Percentiles rank a stretch among this genome's conserved stretches.
Evolutionary conservation across 2,113 vertebrate species (phyloP).

Genomic region (Mus musculus): DNA sequence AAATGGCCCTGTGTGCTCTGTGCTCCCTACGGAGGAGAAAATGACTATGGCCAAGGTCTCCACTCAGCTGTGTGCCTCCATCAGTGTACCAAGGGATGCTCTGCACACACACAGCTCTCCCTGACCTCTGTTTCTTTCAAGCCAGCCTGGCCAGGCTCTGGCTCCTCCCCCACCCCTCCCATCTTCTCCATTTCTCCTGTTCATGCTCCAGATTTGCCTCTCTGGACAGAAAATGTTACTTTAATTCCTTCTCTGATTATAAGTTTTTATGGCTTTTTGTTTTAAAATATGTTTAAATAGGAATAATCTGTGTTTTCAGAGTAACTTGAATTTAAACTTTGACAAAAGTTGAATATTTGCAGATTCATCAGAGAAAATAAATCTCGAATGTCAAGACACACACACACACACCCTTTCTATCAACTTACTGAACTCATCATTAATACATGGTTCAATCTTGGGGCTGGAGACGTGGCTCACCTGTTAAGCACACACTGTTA

Average conservation of each 20-base stretch:
- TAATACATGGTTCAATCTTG: not conserved
- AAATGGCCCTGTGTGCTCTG: not conserved
- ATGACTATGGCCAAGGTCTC: not conserved
- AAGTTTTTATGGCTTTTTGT: not conserved
- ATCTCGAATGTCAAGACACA: not conserved
- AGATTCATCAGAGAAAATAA: not conserved
- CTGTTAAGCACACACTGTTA: not conserved
- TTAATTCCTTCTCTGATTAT: not conserved
- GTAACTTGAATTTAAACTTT: not conserved
- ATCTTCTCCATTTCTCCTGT: not conserved
- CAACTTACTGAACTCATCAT: not conserved
- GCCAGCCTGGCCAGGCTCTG: rapidly evolving
- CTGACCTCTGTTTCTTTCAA: not conserved
- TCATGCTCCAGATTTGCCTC: not conserved
- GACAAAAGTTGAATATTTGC: not conserved
- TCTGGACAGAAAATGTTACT: not conserved
- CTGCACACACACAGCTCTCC: not conserved
- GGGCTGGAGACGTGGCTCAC: not conserved
- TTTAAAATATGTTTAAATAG: not conserved
- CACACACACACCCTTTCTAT: not conserved
- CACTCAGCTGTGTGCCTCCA: too few species aligned
- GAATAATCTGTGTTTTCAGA: not conserved
- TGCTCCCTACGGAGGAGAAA: not conserved
- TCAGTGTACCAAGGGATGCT: not conserved
- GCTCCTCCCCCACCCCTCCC: rapidly evolving